phyloP scores from a whole-genome alignment of 1,140 invertebrate species.

The Drosophila punjabiensis region DNA sequence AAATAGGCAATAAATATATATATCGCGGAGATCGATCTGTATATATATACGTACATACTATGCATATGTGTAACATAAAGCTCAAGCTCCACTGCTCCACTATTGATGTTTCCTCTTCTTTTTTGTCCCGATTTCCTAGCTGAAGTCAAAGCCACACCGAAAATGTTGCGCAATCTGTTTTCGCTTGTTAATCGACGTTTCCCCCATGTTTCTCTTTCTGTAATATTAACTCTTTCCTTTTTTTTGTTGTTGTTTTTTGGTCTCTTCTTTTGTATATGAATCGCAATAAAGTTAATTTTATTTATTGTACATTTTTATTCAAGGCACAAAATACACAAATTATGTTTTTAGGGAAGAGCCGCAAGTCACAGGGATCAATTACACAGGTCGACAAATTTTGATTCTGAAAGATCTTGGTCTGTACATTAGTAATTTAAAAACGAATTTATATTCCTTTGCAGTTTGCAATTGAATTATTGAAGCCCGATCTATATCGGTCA shows the following conservation, averaged over 20 bases:
- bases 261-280: slow-evolving; percentile 49
- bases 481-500: too few relatives aligned
- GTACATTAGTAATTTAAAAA: too few relatives aligned
- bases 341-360: neutral
- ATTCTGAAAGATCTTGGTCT: too few relatives aligned
- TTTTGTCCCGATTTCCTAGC: slow-evolving; percentile 48
- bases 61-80: slow-evolving; percentile 47
- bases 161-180: slow-evolving; percentile 26
- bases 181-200: slow-evolving; percentile 39
- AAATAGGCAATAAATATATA: slow-evolving; percentile 41
- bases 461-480: too few relatives aligned
- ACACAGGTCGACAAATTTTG: too few relatives aligned
- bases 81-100: slow-evolving; percentile 11
- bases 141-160: slow-evolving; percentile 25
- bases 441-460: too few relatives aligned
- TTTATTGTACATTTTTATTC: slow-evolving; percentile 70
- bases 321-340: slow-evolving; percentile 18
- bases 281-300: slow-evolving; percentile 80
- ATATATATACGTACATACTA: slow-evolving; percentile 32
- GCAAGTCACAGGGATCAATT: neutral
- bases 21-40: slow-evolving; percentile 8
- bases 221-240: slow-evolving; percentile 35
- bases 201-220: slow-evolving; percentile 25
- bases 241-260: slow-evolving; percentile 59
- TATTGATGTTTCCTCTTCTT: slow-evolving; percentile 9